phyloP scores from a whole-genome alignment of 2,113 vertebrate genomes.

The Odocoileus virginianus region DNA sequence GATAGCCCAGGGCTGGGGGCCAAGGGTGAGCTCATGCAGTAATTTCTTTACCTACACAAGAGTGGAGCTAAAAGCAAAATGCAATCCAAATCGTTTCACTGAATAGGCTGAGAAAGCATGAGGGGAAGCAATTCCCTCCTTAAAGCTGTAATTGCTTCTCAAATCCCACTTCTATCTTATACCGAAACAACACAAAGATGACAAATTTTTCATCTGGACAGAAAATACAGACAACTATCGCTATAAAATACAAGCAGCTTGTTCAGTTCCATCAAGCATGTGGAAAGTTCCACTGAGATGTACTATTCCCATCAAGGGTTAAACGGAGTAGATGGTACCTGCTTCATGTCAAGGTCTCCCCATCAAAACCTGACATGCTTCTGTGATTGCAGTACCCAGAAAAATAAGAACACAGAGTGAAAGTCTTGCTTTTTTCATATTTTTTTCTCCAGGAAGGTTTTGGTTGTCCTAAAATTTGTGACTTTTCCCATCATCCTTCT shows the following conservation, averaged over 20 bases:
- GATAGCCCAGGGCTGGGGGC: constrained; percentile 67
- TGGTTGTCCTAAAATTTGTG: background rate
- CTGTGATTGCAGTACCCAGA: background rate
- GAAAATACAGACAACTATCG: background rate
- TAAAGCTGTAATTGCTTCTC: background rate
- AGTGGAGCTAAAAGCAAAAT: constrained; percentile 62
- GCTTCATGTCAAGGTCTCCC: background rate
- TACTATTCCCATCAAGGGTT: background rate
- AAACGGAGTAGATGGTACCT: background rate
- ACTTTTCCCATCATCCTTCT: background rate
- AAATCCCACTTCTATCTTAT: background rate
- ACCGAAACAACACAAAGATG: background rate
- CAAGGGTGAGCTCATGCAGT: constrained; percentile 78
- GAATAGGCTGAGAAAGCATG: background rate
- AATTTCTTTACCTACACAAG: constrained; percentile 75
- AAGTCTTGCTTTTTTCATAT: background rate
- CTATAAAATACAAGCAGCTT: background rate
- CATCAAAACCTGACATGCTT: background rate
- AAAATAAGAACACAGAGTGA: background rate
- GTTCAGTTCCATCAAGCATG: background rate
- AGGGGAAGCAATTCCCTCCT: background rate
- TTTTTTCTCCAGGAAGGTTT: background rate
- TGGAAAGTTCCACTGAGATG: background rate
- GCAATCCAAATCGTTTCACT: constrained; percentile 48
- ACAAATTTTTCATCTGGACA: background rate